Base-by-base conservation (phyloP, 2,113 vertebrate species). In the Microtus montanus region DNA sequence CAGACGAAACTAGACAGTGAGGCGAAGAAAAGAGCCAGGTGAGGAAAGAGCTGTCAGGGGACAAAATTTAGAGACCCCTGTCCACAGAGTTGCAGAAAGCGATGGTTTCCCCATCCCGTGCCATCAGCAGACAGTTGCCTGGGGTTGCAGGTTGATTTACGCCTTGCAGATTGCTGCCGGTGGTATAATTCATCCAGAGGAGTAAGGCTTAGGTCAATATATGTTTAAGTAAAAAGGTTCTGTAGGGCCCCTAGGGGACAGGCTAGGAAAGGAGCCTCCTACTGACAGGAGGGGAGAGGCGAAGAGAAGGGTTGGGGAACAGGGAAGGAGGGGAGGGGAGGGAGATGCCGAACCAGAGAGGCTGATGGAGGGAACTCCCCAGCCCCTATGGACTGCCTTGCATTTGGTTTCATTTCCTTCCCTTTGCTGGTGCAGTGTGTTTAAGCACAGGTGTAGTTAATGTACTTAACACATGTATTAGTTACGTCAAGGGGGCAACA, bases 191-290 rank as follows among this genome's bases (percentile, higher is more conserved):
- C 97, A 98, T 93, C 58, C 96, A 7, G 79, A 95, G 96, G 98
- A 98, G 98, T 92, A 96, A 97, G 97, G 89, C 95, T 66, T 91
- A 94, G 97, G 98, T 99, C 98, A 98, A 98, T 98, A 98, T 41
- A 98, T 82, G 97, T 98, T 98, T 98, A 98, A 98, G 98, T 98
- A 98, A 97, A 98, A 98, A 98, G 98, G 98, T 97, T 98, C 98
- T 96, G 96, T 1, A 88, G 98, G 95, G 95, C 96, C 97, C 96
- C 96, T 64, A 33, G 95, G 97, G 98, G 97, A 97, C 97, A 98
- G 95, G 98, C 95, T 95, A 97, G 96, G 98, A 96, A 98, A 97
- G 92, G 95, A 94, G 96, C 75, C 38, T 86, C 3, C 38, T 35
- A 90, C 2, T 89, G 97, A 95, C 96, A 85, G 95, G 93, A 78